These are phyloP conservation scores for Callithrix jacchus DNA, from an alignment of 2,113 vertebrate species.

Conservation along the genomic window DNA sequence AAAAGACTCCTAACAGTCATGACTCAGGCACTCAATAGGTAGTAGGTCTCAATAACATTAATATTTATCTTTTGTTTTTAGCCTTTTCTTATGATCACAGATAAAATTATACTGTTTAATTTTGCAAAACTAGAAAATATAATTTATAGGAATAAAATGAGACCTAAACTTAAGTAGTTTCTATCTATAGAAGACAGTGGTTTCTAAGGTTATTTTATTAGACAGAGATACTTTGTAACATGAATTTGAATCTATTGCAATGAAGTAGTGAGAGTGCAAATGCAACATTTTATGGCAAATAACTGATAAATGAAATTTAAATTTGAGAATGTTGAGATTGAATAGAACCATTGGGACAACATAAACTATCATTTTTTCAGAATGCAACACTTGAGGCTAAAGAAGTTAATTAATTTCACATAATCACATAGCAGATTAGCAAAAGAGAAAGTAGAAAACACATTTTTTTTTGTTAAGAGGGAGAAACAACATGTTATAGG, in stretches of 20 bases:
- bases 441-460: not conserved
- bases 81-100: not conserved
- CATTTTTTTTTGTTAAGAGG: no score
- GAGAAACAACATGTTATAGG: no score
- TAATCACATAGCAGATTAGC: not conserved
- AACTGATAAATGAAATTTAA: conserved; percentile 10
- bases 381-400: not conserved
- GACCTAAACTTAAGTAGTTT: not conserved
- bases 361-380: not conserved
- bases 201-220: conserved; percentile 27
- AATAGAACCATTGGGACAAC: not conserved
- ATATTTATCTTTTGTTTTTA: not conserved
- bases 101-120: not conserved
- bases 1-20: not conserved
- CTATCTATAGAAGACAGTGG: not conserved
- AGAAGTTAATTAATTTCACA: not conserved
- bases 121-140: not conserved
- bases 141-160: conserved; percentile 25
- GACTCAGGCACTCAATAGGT: not conserved
- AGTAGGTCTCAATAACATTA: not conserved
- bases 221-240: not conserved
- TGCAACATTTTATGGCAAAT: not conserved
- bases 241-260: not conserved
- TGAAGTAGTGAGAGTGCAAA: conserved; percentile 3
- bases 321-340: not conserved